Evolutionary conservation across 2,888 invertebrate species (phyloP), one percentile per base, ranked within the genome.

Genomic region (Microdon myrmicae): DNA sequence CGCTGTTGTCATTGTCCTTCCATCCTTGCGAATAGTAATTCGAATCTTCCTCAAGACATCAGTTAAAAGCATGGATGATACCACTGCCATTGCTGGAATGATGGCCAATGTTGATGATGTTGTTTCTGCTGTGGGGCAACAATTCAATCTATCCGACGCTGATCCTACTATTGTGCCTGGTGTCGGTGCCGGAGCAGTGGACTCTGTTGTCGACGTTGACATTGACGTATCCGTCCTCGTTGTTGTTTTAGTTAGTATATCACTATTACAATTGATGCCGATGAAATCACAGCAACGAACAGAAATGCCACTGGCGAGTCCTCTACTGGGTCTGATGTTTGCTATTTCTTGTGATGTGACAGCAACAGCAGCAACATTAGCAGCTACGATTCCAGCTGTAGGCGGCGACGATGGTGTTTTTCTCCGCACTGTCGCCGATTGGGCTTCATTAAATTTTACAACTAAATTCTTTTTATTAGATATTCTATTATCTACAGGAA

Each of bases 401-500:
- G n/a, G n/a, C 29, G 19, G 20, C 29, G 37, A 22, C 23, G 43
- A 29, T 8, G 29, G 29, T 29, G 29, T 10, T 29, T 29, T 29
- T 29, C 29, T 29, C 10, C 29, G 8, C 29, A 29, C 29, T 32
- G 49, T 64, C 61, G 51, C 56, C 61, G 61, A 64, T 64, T 64
- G 61, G 56, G 17, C 53, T 64, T 58, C 64, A 64, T 64, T 64
- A 64, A 64, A 58, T 64, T 64, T 64, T 64, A 64, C 58, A 64
- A 64, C 64, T 64, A 64, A 64, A 64, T 64, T 64, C 64, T 53
- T 64, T 64, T 64, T 64, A 64, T 64, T 64, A 64, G 64, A 64
- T 64, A 64, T 64, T 64, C 64, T 64, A 64, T 64, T 64, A 64
- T 64, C 64, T 64, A 64, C 64, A 64, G 64, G 64, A 64, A 64